Percentiles rank a stretch among this genome's conserved stretches.
phyloP scores from a whole-genome alignment of 2,113 vertebrate species.

The Phyllostomus hastatus region DNA sequence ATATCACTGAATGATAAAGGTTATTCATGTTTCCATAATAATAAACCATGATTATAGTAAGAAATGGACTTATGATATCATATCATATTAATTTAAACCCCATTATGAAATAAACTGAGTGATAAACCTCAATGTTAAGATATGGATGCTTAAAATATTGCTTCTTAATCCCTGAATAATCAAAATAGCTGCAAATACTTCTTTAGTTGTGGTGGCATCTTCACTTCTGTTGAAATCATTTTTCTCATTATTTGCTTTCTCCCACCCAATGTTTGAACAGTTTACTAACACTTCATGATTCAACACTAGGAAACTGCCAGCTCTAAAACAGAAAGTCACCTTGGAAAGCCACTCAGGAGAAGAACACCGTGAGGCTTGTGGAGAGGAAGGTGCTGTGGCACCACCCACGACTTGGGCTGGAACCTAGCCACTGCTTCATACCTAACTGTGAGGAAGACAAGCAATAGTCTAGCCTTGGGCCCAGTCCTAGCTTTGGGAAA shows the following conservation, averaged over 20 bases:
- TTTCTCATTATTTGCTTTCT: neutral
- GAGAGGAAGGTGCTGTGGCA: too few relatives aligned
- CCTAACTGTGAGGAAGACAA: neutral
- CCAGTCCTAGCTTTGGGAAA: neutral
- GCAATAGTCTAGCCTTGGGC: neutral
- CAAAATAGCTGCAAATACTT: neutral
- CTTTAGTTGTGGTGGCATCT: neutral
- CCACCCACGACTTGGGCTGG: neutral
- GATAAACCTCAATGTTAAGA: neutral
- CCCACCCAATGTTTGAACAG: neutral
- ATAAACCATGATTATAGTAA: neutral
- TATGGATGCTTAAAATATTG: neutral
- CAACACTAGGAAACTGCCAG: neutral
- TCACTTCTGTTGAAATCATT: neutral
- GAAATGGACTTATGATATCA: neutral
- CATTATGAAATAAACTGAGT: too few relatives aligned
- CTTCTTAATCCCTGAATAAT: neutral
- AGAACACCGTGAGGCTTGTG: too few relatives aligned
- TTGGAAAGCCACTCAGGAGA: too few relatives aligned
- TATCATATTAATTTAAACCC: neutral
- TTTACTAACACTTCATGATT: neutral
- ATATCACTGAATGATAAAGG: neutral
- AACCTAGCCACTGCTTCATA: neutral
- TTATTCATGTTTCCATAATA: neutral
- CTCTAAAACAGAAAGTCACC: too few relatives aligned